These are phyloP conservation scores for Cricetomys ansorgei DNA, from an alignment of 2,113 vertebrate species.

Conservation along the genomic window DNA sequence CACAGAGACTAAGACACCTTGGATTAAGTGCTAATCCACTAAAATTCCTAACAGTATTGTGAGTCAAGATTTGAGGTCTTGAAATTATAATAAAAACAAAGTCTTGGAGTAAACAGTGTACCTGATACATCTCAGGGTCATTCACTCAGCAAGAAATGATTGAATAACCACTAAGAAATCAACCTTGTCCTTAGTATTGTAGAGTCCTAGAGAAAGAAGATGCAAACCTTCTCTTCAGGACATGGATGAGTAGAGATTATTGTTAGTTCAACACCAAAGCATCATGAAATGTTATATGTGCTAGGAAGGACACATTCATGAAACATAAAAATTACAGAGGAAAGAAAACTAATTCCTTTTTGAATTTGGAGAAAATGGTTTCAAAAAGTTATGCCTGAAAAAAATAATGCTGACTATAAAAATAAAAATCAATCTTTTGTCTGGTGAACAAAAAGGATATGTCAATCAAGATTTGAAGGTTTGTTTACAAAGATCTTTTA, in stretches of 20 bases:
- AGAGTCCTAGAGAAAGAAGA: not conserved
- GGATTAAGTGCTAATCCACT: not conserved
- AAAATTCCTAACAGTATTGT: not conserved
- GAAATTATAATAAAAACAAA: not conserved
- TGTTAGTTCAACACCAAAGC: not conserved
- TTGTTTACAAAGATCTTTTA: constrained; percentile 15
- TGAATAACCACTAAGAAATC: not conserved
- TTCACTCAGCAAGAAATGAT: not conserved
- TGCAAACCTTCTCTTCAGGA: not conserved
- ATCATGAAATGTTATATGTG: not conserved
- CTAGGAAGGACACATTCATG: not conserved
- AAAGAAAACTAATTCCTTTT: not conserved
- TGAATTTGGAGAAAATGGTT: not conserved
- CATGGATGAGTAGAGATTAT: not conserved
- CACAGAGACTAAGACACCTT: not conserved
- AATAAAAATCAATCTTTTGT: not conserved
- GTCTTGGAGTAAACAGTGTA: not conserved
- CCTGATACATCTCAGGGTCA: not conserved
- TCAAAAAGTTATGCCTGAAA: not conserved
- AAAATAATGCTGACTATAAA: not conserved
- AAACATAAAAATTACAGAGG: constrained; percentile 10
- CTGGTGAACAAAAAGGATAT: not conserved
- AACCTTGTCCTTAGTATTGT: not conserved
- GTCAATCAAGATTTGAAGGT: not conserved
- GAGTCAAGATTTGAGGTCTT: not conserved